phyloP scores from a whole-genome alignment of 2,113 vertebrate genomes.

The Nothoprocta pentlandii region DNA sequence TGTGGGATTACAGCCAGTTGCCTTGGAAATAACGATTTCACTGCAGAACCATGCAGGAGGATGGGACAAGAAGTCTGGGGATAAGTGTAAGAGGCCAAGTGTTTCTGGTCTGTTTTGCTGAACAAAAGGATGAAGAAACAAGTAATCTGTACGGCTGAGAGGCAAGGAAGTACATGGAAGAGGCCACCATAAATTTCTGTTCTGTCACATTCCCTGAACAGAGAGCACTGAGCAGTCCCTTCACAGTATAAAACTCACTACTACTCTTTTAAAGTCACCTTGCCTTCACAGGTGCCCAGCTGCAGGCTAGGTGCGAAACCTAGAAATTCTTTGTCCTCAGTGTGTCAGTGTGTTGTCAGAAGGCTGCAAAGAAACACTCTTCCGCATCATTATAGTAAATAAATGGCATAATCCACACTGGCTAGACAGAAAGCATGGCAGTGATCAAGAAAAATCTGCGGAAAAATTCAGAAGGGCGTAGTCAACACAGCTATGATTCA shows the following conservation, averaged over 20 bases:
- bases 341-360: background rate
- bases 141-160: fast-evolving
- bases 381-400: background rate
- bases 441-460: background rate
- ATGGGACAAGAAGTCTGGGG: background rate
- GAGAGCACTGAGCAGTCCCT: background rate
- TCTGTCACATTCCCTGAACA: background rate
- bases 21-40: slow-evolving; percentile 72
- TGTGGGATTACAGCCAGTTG: slow-evolving; percentile 68
- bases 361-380: background rate
- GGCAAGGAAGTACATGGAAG: fast-evolving
- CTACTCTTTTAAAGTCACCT: background rate
- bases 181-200: background rate
- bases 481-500: background rate
- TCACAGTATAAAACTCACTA: background rate
- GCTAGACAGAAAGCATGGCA: background rate
- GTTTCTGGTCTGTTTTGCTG: background rate
- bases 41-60: background rate
- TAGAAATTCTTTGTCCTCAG: fast-evolving
- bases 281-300: background rate
- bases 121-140: background rate
- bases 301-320: background rate
- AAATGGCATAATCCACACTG: background rate
- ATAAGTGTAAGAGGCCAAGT: background rate
- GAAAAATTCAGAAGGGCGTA: background rate